A percentile compares a stretch with the other conserved stretches of the same genome.
These are phyloP conservation scores for Caenorhabditis briggsae DNA, from an alignment of 1,140 invertebrate species.

Conservation along the genomic window DNA sequence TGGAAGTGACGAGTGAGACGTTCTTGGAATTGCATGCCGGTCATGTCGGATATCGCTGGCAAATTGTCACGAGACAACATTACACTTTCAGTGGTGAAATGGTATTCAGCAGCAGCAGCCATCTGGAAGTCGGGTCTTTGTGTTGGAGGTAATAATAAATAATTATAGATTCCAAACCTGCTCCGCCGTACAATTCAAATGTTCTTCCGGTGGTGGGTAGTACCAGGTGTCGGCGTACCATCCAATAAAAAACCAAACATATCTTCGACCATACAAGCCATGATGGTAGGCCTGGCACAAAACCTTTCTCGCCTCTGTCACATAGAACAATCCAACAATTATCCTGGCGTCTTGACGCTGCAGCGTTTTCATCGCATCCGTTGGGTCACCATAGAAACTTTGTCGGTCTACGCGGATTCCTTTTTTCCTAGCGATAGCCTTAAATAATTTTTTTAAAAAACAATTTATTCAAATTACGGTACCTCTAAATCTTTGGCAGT, in stretches of 20 bases:
- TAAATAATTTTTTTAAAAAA: no score
- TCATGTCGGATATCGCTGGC: conserved; percentile 74
- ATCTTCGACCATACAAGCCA: conserved; percentile 91
- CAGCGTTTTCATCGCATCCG: conserved; percentile 90
- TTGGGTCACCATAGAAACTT: conserved; percentile 95
- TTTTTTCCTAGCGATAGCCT: conserved; percentile 89
- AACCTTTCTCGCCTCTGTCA: conserved; percentile 92
- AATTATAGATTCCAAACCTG: conserved; percentile 83
- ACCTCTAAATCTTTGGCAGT: conserved; percentile 95
- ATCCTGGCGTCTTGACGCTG: conserved; percentile 92
- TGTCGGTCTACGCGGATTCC: conserved; percentile 93
- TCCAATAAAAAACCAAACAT: conserved; percentile 99
- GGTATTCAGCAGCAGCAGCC: conserved; percentile 90
- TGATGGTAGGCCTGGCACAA: conserved; percentile 95
- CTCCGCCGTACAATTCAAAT: conserved; percentile 90
- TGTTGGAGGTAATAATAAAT: not conserved
- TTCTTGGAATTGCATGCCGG: conserved; percentile 73
- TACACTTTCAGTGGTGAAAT: conserved; percentile 96
- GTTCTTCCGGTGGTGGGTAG: conserved; percentile 86
- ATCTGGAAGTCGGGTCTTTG: conserved; percentile 68
- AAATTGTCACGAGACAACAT: conserved; percentile 83
- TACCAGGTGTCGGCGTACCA: conserved; percentile 99
- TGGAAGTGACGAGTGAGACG: conserved; percentile 69
- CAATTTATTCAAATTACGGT: not conserved
- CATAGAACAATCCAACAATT: conserved; percentile 97